Evolutionary conservation across 2,113 vertebrate genomes (phyloP).

Genomic region (Orycteropus afer): DNA sequence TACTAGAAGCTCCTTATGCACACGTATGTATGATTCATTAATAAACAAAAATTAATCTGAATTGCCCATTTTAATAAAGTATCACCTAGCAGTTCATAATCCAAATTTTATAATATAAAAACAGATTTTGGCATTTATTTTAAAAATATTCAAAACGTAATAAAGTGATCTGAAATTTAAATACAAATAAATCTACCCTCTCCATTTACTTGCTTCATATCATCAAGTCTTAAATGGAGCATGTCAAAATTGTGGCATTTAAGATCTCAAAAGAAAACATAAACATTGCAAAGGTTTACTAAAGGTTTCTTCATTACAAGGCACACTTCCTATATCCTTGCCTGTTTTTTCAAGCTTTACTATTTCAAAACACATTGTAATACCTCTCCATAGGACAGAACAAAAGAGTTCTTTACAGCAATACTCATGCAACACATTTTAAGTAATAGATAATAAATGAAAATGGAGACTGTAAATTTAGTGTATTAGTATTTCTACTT

Average conservation of each 20-base stretch:
- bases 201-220: neutral
- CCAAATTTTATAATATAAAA: slow-evolving; percentile 7
- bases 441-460: neutral
- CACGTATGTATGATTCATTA: neutral
- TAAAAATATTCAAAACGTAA: slow-evolving; percentile 44
- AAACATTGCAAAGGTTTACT: slow-evolving; percentile 45
- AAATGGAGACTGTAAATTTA: neutral
- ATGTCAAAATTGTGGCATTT: neutral
- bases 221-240: neutral
- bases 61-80: slow-evolving; percentile 3
- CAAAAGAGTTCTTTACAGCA: neutral
- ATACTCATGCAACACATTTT: neutral
- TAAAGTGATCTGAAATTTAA: slow-evolving; percentile 47
- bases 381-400: neutral
- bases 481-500: neutral
- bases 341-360: slow-evolving; percentile 15
- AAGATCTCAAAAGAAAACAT: slow-evolving; percentile 25
- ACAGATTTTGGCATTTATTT: neutral
- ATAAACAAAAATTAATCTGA: slow-evolving; percentile 24
- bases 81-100: neutral
- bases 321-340: neutral
- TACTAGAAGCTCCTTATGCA: slow-evolving; percentile 41
- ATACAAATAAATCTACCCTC: neutral
- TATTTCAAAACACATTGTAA: slow-evolving; percentile 22
- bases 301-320: neutral